Conservation (phyloP, 2,888 invertebrate genomes). For the Cheilosia vulpina region DNA sequence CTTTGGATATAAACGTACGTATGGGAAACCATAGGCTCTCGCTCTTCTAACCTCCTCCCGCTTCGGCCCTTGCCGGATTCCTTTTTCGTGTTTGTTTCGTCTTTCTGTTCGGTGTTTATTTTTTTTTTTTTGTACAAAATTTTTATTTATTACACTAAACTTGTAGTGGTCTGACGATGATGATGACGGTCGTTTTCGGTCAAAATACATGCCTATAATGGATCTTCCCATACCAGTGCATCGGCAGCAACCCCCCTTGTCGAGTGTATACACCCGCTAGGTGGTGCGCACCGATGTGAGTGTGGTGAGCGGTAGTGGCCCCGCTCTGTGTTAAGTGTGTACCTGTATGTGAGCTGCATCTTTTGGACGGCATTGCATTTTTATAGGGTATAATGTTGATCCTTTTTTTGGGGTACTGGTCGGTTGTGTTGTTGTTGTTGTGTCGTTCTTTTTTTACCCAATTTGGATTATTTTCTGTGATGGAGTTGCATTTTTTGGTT, state of each 20-base stretch:
- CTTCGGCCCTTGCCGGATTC: slow-evolving; percentile 49
- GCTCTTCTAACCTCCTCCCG: slow-evolving; percentile 71
- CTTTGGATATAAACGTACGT: slow-evolving; percentile 55
- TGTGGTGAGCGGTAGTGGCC: slow-evolving; percentile 30
- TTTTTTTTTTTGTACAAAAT: slow-evolving; percentile 63
- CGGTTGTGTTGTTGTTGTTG: slow-evolving; percentile 58
- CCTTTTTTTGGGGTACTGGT: slow-evolving; percentile 47
- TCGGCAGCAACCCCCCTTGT: slow-evolving; percentile 25
- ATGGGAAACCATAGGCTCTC: slow-evolving; percentile 65
- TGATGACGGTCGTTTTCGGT: slow-evolving; percentile 75
- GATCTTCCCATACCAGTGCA: slow-evolving; percentile 68
- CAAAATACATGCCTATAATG: slow-evolving; percentile 75
- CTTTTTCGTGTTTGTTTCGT: slow-evolving; percentile 67
- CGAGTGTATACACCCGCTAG: slow-evolving; percentile 28
- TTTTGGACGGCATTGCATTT: slow-evolving; percentile 74
- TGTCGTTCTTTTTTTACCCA: slow-evolving; percentile 73
- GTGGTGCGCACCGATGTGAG: slow-evolving; percentile 49
- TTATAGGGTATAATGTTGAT: slow-evolving; percentile 75
- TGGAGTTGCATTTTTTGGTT: slow-evolving; percentile 70
- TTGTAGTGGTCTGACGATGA: slow-evolving; percentile 76
- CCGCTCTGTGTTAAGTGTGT: slow-evolving; percentile 36
- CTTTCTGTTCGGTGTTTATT: slow-evolving; percentile 49
- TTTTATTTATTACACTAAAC: slow-evolving; percentile 76
- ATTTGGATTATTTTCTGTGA: slow-evolving; percentile 80
- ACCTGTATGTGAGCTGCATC: slow-evolving; percentile 74